These are phyloP conservation scores for Hoplodrina blanda DNA, from an alignment of 2,888 invertebrate species.

Conservation along the genomic window DNA sequence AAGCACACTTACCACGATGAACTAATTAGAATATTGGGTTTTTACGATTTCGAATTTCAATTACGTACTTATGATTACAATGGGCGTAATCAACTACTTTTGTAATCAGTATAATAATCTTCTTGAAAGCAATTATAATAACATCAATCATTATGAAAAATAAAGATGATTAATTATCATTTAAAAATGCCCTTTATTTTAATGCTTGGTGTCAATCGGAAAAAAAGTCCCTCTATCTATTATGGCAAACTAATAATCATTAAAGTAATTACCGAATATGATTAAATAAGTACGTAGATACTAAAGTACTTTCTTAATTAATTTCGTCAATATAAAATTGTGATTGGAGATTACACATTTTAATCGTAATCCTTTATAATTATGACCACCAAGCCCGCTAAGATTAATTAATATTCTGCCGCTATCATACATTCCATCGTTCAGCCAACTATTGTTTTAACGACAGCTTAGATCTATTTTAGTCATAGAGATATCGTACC, in stretches of 20 bases:
- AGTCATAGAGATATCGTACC: too few species aligned
- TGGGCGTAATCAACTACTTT: neutral
- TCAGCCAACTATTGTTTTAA: neutral
- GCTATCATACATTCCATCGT: neutral
- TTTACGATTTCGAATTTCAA: too few species aligned
- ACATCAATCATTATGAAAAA: neutral
- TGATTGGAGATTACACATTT: neutral
- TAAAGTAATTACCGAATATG: neutral
- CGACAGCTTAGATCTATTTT: too few species aligned
- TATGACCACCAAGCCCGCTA: neutral
- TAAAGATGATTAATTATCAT: neutral
- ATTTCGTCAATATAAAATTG: neutral
- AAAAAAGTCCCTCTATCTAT: neutral
- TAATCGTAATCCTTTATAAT: neutral
- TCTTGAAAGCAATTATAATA: neutral
- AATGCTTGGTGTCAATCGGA: neutral
- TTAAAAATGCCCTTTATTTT: neutral
- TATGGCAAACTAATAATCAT: neutral
- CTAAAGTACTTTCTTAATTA: neutral
- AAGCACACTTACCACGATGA: too few species aligned
- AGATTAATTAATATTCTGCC: neutral
- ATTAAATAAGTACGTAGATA: neutral
- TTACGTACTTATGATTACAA: too few species aligned
- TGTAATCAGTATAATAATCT: neutral
- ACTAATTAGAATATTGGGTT: too few species aligned